Evolutionary conservation across 2,113 vertebrate species (phyloP).

Genomic region (Anser brachyrhynchus): DNA sequence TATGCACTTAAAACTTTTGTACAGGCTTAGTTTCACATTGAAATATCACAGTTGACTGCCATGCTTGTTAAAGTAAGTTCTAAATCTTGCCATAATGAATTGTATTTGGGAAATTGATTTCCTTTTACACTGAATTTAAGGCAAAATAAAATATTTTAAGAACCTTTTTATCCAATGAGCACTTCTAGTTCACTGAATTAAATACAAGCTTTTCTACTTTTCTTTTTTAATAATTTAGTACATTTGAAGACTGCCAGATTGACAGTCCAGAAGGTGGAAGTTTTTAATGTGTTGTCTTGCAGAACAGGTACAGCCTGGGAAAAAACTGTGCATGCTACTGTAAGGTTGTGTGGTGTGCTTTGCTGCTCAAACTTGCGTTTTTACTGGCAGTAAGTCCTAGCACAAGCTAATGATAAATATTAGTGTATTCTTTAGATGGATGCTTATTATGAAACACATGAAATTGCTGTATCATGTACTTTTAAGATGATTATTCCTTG

Average conservation of each 20-base stretch:
- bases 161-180: constrained; percentile 61
- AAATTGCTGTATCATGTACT: not conserved
- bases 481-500: not conserved
- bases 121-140: constrained; percentile 41
- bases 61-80: constrained; percentile 35
- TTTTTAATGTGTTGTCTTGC: constrained; percentile 45
- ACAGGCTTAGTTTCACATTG: constrained; percentile 54
- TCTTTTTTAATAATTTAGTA: constrained; percentile 33
- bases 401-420: not conserved
- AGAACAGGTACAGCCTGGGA: constrained; percentile 27
- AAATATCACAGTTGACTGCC: constrained; percentile 51
- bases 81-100: constrained; percentile 10
- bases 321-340: not conserved
- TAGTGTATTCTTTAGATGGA: not conserved
- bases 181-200: constrained; percentile 68
- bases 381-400: not conserved
- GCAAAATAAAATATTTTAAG: constrained; percentile 61
- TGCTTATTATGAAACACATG: not conserved
- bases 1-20: not conserved
- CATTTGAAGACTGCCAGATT: constrained; percentile 47
- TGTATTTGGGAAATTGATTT: constrained; percentile 25
- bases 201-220: constrained; percentile 70
- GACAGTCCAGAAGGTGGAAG: not conserved
- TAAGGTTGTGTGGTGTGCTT: not conserved
- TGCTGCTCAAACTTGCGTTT: not conserved